A percentile compares a stretch with the other conserved stretches of the same genome.
Conservation (phyloP, 2,888 invertebrate species). For the Thera britannica region DNA sequence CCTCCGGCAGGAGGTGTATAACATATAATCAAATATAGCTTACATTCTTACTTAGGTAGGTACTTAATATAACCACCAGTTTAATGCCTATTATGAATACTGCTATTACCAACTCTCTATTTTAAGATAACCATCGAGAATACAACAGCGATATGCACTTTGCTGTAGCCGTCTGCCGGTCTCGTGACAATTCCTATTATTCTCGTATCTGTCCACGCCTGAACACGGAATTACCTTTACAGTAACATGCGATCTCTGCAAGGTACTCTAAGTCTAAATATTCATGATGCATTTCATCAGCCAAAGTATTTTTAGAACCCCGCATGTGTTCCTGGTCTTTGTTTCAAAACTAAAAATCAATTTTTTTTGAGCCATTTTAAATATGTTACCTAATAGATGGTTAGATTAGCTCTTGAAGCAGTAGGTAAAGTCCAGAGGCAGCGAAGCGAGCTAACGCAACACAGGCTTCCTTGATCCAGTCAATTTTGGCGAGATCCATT, state of each 20-base stretch:
- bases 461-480: conserved; percentile 79
- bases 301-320: conserved; percentile 10
- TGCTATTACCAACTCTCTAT: conserved; percentile 48
- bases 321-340: conserved; percentile 15
- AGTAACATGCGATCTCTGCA: conserved; percentile 21
- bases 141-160: conserved; percentile 59
- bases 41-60: no score
- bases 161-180: conserved; percentile 50
- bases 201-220: conserved; percentile 24
- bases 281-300: conserved; percentile 21
- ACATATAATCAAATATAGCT: no score
- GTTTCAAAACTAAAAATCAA: conserved; percentile 34
- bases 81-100: conserved; percentile 39
- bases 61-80: no score
- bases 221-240: conserved; percentile 34
- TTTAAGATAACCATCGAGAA: conserved; percentile 50
- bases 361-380: conserved; percentile 36
- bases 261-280: conserved; percentile 15
- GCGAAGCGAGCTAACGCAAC: conserved; percentile 64
- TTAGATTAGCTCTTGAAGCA: conserved; percentile 39
- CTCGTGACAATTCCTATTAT: conserved; percentile 49
- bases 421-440: conserved; percentile 37
- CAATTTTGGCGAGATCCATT: conserved; percentile 84
- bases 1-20: no score
- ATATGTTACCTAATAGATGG: conserved; percentile 32